Evolutionary conservation across 2,797 vertebrate species (phyloP).

Genomic region (Neosalanx taihuensis): DNA sequence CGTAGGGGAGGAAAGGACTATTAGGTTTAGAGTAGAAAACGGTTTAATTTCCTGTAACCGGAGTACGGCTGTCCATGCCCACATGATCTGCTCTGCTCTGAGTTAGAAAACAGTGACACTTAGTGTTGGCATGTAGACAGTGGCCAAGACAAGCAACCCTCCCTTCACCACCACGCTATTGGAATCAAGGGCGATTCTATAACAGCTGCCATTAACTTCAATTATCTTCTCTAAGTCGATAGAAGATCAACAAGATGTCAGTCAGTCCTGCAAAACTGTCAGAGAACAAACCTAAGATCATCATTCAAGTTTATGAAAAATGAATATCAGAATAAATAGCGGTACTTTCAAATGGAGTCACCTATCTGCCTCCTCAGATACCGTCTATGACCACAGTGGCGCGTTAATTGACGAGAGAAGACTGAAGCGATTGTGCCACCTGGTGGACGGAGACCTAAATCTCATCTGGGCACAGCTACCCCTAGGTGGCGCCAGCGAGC

Average conservation of each 20-base stretch:
- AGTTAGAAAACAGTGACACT: slow-evolving; percentile 33
- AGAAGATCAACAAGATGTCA: too few relatives aligned
- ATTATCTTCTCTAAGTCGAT: too few relatives aligned
- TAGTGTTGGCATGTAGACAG: slow-evolving; percentile 31
- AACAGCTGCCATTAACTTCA: too few relatives aligned
- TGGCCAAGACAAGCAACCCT: not conserved
- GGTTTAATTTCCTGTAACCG: not conserved
- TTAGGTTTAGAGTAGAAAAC: not conserved
- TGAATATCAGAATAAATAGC: too few relatives aligned
- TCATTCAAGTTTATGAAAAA: too few relatives aligned
- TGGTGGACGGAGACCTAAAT: not conserved
- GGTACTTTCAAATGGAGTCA: too few relatives aligned
- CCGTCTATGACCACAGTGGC: not conserved
- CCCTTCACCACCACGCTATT: not conserved
- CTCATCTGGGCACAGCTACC: not conserved
- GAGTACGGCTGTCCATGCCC: not conserved
- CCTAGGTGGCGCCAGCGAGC: not conserved
- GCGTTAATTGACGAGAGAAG: not conserved
- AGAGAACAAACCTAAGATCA: too few relatives aligned
- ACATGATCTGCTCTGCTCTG: not conserved
- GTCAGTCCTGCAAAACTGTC: too few relatives aligned
- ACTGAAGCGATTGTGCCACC: not conserved
- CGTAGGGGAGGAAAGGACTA: slow-evolving; percentile 1
- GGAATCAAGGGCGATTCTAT: too few relatives aligned
- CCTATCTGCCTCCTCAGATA: too few relatives aligned